Conservation (phyloP, 2,797 vertebrate genomes). For the Anguilla pacifica region DNA sequence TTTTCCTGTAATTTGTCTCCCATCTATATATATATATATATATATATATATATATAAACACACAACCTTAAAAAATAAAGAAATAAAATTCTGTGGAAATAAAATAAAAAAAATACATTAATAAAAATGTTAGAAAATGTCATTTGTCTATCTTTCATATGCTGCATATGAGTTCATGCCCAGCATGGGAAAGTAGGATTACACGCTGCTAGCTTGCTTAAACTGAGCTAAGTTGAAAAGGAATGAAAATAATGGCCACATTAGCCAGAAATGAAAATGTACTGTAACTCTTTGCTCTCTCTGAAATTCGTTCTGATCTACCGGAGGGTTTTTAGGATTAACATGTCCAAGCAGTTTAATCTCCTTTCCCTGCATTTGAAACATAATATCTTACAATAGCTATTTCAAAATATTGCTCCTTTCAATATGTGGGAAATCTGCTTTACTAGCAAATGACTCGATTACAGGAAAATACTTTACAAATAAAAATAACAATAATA, state of each 20-base stretch:
- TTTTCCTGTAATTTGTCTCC: too few relatives aligned
- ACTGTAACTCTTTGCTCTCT: not conserved
- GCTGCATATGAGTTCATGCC: not conserved
- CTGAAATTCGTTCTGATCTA: not conserved
- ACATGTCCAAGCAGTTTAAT: constrained; percentile 7
- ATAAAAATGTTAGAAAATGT: not conserved
- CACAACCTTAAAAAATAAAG: too few relatives aligned
- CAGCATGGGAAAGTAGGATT: not conserved
- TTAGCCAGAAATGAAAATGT: not conserved
- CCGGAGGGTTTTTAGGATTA: not conserved
- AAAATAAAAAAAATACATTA: not conserved
- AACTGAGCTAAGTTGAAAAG: not conserved
- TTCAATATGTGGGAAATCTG: not conserved
- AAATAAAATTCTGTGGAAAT: too few relatives aligned
- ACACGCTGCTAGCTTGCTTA: not conserved
- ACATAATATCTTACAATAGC: not conserved
- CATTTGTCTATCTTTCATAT: not conserved
- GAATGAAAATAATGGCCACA: not conserved
- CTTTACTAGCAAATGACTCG: constrained; percentile 4
- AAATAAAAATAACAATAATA: not conserved
- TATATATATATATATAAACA: too few relatives aligned
- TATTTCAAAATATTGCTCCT: not conserved
- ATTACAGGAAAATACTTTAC: not conserved
- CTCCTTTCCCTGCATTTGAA: not conserved
- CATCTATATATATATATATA: too few relatives aligned